These are phyloP conservation scores for Caenorhabditis virilis DNA, from an alignment of 2,888 invertebrate species.

Conservation along the genomic window DNA sequence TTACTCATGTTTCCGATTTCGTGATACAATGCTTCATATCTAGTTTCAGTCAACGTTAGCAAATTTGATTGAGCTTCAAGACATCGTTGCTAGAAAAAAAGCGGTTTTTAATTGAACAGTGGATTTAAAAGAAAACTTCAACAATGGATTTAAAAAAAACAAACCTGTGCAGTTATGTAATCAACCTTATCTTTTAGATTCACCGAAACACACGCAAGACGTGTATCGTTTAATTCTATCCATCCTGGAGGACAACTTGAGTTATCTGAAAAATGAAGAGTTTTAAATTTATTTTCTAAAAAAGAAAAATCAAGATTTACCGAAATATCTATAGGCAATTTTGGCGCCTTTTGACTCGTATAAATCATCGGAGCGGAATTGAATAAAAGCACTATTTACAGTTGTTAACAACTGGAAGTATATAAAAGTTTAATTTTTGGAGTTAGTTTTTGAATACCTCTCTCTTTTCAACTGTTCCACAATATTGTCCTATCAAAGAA, in stretches of 20 bases:
- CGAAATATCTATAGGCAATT: constrained; percentile 21
- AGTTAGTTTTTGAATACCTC: no score
- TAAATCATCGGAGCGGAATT: constrained; percentile 27
- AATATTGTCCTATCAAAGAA: not conserved
- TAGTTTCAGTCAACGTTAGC: not conserved
- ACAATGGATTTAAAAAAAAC: no score
- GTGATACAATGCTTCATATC: no score
- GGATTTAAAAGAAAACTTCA: no score
- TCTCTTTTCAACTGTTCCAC: constrained; percentile 7
- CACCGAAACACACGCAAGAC: no score
- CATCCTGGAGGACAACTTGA: no score
- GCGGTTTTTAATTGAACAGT: no score
- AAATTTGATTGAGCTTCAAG: not conserved
- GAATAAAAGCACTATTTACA: constrained; percentile 9
- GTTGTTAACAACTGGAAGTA: constrained; percentile 21
- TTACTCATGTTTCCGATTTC: no score
- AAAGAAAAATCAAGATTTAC: constrained; percentile 13
- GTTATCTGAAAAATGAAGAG: no score
- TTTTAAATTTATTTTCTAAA: constrained; percentile 13
- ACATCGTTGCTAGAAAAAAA: constrained; percentile 21
- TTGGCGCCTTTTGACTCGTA: constrained; percentile 23
- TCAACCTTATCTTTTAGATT: not conserved
- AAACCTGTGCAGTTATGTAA: not conserved
- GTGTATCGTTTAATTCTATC: no score
- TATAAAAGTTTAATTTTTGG: no score